phyloP scores from a whole-genome alignment of 30 jellyfish, hydroid and myxozoan species.

The Nemopilema nomurai region DNA sequence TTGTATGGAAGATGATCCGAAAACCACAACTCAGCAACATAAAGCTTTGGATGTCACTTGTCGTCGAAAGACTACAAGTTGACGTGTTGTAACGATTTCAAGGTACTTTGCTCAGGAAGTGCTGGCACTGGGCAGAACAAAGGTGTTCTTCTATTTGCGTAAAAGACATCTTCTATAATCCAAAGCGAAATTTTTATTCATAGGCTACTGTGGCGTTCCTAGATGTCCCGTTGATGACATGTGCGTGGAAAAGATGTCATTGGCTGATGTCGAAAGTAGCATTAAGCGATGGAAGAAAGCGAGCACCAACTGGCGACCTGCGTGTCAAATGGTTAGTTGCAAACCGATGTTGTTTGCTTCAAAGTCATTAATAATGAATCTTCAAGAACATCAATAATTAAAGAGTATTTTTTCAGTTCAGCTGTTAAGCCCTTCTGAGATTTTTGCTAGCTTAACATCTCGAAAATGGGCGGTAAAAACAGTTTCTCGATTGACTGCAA shows the following conservation, averaged over 20 bases:
- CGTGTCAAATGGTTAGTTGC: background rate
- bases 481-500: background rate
- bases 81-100: no score
- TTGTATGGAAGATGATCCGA: no score
- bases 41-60: background rate
- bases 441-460: background rate
- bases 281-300: background rate
- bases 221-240: background rate
- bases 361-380: background rate
- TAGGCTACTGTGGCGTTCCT: background rate
- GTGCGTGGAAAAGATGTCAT: constrained; percentile 2
- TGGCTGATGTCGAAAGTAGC: background rate
- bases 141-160: no score
- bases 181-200: no score
- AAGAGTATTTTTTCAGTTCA: background rate
- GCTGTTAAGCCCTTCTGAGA: background rate
- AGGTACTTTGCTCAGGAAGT: no score
- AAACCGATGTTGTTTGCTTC: background rate
- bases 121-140: no score
- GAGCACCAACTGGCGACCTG: background rate
- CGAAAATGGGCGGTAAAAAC: background rate
- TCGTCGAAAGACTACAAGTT: background rate
- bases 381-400: background rate
- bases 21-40: background rate
- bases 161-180: no score